phyloP scores from a whole-genome alignment of 2,797 vertebrate genomes.

The Martes flavigula region DNA sequence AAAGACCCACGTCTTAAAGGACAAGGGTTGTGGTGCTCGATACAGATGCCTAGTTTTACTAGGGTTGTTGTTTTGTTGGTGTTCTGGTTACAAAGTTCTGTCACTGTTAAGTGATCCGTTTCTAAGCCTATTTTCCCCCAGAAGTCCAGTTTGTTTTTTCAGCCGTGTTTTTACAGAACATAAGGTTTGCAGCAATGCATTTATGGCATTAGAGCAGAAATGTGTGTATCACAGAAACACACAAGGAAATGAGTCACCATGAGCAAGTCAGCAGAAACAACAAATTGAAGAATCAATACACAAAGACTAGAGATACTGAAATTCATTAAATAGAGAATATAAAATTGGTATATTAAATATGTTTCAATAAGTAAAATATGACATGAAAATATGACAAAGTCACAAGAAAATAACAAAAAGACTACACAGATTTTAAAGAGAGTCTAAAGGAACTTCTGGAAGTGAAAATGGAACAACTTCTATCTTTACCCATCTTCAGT shows the following conservation, averaged over 20 bases:
- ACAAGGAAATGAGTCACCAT: not conserved
- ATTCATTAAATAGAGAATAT: not conserved
- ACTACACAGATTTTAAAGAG: not conserved
- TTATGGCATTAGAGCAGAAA: not conserved
- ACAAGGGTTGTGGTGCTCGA: not conserved
- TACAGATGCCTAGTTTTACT: not conserved
- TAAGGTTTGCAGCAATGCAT: not conserved
- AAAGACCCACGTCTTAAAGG: not conserved
- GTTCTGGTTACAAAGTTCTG: not conserved
- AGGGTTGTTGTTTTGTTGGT: not conserved
- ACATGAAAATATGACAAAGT: not conserved
- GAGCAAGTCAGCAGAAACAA: not conserved
- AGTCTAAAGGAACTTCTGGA: not conserved
- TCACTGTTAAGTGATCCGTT: not conserved
- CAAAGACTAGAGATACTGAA: not conserved
- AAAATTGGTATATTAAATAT: not conserved
- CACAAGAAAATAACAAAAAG: not conserved
- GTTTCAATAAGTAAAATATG: not conserved
- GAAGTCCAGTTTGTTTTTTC: not conserved
- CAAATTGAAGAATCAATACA: not conserved
- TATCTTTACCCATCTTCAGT: no score
- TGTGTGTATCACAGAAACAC: not conserved
- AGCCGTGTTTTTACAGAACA: not conserved
- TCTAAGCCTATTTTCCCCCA: not conserved
- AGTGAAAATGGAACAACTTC: not conserved